A percentile compares a stretch with the other conserved stretches of the same genome.
phyloP scores from a whole-genome alignment of 2,888 invertebrate species.

The Sipha maydis region DNA sequence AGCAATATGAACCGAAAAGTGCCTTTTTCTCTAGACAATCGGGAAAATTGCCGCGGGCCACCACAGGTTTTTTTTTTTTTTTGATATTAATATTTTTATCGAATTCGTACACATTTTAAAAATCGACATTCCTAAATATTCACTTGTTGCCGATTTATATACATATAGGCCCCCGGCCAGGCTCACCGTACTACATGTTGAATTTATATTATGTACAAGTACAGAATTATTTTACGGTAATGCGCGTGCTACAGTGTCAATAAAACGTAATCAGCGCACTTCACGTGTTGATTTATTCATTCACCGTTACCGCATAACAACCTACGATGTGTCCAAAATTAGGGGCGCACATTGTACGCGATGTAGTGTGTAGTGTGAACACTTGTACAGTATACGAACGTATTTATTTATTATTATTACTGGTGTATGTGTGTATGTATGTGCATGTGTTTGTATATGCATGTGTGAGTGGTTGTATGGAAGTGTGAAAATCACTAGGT shows the following conservation, averaged over 20 bases:
- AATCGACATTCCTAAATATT: background rate
- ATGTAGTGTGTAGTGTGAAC: too few species aligned
- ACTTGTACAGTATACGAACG: too few species aligned
- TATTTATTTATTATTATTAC: too few species aligned
- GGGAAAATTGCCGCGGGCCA: background rate
- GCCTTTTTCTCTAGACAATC: background rate
- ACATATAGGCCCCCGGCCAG: background rate
- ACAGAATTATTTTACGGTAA: conserved; percentile 1
- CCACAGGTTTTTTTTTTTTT: background rate
- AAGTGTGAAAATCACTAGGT: background rate
- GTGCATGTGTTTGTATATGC: background rate
- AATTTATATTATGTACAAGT: background rate
- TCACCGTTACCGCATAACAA: background rate
- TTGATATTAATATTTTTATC: background rate
- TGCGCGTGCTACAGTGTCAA: background rate
- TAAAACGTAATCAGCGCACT: conserved; percentile 25
- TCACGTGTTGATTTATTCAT: conserved; percentile 35
- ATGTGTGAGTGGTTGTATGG: too few species aligned
- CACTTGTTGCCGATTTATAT: conserved; percentile 34
- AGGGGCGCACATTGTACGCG: background rate
- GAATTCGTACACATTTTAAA: background rate
- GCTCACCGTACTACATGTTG: background rate
- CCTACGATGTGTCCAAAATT: background rate
- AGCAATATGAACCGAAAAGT: background rate
- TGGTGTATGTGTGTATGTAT: background rate